Conservation (phyloP, 1,140 invertebrate genomes). For the Ericerus pela region DNA sequence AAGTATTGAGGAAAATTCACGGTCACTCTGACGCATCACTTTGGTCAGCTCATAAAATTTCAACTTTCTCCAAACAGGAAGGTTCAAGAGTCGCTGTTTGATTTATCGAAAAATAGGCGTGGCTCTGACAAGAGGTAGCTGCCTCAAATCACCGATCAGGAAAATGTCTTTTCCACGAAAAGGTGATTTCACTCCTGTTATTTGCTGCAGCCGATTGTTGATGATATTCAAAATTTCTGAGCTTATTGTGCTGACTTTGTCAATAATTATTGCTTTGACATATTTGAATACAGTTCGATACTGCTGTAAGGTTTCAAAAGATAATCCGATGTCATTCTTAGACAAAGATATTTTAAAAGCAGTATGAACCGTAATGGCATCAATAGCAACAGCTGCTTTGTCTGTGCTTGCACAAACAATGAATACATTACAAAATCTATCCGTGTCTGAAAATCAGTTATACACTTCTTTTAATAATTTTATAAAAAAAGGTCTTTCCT, state of each 20-base stretch:
- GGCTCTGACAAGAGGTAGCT: conserved; percentile 17
- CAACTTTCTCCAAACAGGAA: conserved; percentile 17
- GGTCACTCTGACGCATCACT: conserved; percentile 12
- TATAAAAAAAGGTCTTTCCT: conserved; percentile 2
- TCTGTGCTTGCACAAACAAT: conserved; percentile 29
- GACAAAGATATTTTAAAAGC: conserved; percentile 21
- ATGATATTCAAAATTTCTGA: conserved; percentile 22
- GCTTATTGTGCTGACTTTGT: conserved; percentile 21
- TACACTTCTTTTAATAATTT: neutral
- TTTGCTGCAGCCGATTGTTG: conserved; percentile 22
- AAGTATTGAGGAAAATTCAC: conserved; percentile 1
- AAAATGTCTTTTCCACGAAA: conserved; percentile 22
- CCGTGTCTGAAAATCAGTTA: neutral
- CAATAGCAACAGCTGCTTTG: conserved; percentile 29
- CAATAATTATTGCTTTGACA: conserved; percentile 18
- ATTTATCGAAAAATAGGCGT: conserved; percentile 11
- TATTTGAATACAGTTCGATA: conserved; percentile 5
- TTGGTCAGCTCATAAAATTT: conserved; percentile 11
- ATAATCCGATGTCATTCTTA: neutral
- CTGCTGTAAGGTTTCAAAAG: neutral
- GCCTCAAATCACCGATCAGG: neutral
- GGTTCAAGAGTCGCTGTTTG: neutral
- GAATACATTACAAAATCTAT: neutral
- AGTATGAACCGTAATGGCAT: conserved; percentile 28
- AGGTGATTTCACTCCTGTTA: conserved; percentile 23